Evolutionary conservation across 1,140 invertebrate genomes (phyloP).

Genomic region (Thalassaphorura encarpata): DNA sequence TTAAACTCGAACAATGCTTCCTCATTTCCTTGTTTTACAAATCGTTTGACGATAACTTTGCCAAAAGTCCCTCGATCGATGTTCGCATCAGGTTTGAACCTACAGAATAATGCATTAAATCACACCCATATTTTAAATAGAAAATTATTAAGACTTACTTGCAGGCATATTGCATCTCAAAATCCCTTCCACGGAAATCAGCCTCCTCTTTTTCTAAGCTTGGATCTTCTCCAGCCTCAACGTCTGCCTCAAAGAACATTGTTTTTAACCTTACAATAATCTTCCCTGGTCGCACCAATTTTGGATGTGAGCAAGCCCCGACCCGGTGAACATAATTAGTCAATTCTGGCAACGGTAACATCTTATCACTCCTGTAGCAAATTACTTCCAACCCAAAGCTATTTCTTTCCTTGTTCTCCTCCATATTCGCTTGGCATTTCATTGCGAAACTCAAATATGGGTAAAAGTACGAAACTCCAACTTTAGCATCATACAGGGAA

Average conservation of each 20-base stretch:
- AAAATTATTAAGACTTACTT: constrained; percentile 32
- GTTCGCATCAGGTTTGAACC: constrained; percentile 31
- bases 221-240: constrained; percentile 34
- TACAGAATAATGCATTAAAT: constrained; percentile 13
- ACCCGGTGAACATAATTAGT: constrained; percentile 24
- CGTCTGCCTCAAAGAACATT: constrained; percentile 35
- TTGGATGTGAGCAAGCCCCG: constrained; percentile 34
- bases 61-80: constrained; percentile 35
- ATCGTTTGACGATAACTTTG: constrained; percentile 34
- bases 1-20: constrained; percentile 36
- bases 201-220: constrained; percentile 33
- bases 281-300: constrained; percentile 33
- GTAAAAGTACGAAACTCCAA: constrained; percentile 33
- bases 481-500: constrained; percentile 31
- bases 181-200: constrained; percentile 36
- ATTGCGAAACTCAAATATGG: constrained; percentile 34
- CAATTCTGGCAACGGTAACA: constrained; percentile 21
- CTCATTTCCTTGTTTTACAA: constrained; percentile 14
- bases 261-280: constrained; percentile 34
- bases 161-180: constrained; percentile 37
- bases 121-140: too few species aligned
- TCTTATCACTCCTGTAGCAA: constrained; percentile 34
- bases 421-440: constrained; percentile 37
- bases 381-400: constrained; percentile 36
- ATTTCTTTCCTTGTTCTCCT: constrained; percentile 32